These are phyloP conservation scores for Tridacna gigas DNA, from an alignment of 2,888 invertebrate species.

Conservation along the genomic window DNA sequence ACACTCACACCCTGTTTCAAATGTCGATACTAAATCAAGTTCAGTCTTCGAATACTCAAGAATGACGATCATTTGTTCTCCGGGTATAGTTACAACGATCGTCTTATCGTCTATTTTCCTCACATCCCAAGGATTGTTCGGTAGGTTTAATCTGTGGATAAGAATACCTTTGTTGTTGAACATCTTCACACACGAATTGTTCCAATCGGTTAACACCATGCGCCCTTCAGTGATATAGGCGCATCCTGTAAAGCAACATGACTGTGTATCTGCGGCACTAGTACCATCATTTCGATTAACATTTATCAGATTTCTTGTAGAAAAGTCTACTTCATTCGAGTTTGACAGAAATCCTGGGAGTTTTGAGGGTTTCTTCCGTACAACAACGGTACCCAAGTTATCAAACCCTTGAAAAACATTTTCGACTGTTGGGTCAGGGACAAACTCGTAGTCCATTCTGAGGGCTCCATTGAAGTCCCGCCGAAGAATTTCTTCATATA, in stretches of 20 bases:
- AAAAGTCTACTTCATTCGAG: conserved; percentile 43
- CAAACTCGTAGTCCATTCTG: conserved; percentile 57
- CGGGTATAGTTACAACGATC: conserved; percentile 56
- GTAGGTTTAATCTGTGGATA: conserved; percentile 37
- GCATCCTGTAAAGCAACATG: conserved; percentile 55
- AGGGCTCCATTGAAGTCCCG: conserved; percentile 54
- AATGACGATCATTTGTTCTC: conserved; percentile 48
- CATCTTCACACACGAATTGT: conserved; percentile 59
- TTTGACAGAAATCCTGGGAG: conserved; percentile 59
- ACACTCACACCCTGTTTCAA: conserved; percentile 57
- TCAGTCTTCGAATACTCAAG: conserved; percentile 38
- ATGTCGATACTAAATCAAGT: conserved; percentile 40
- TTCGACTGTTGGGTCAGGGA: conserved; percentile 49
- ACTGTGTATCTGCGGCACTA: conserved; percentile 40
- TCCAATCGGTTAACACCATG: conserved; percentile 62
- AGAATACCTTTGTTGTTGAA: conserved; percentile 54
- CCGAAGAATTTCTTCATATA: conserved; percentile 63
- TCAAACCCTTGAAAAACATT: conserved; percentile 32
- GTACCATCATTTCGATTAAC: conserved; percentile 33
- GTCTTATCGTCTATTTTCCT: conserved; percentile 48
- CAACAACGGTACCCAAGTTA: conserved; percentile 43
- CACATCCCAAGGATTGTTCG: conserved; percentile 63
- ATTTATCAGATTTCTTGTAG: conserved; percentile 33
- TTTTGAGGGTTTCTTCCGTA: conserved; percentile 44
- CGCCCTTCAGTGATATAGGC: conserved; percentile 44